Base-by-base conservation (phyloP, 2,797 vertebrate genomes). In the Octomys mimax region DNA sequence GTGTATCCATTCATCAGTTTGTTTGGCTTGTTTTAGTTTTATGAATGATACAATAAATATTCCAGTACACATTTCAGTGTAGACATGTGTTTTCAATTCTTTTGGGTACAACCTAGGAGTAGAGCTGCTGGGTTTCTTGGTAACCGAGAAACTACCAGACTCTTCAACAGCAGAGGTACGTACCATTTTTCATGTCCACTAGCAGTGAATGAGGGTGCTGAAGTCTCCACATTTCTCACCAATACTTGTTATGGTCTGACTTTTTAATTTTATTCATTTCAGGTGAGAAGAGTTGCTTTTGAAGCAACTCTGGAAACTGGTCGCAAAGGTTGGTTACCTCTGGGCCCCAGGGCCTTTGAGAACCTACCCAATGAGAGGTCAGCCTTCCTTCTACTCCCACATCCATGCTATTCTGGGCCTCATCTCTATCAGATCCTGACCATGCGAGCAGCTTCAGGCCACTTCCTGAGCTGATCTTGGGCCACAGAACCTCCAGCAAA, bases 81-180 rank as follows among this genome's bases (percentile, higher is more conserved):
- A 59, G 59, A 77, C n/a, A 33, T 8, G 8, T 61, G 24, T 80
- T 75, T 89, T 54, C 26, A 24, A n/a, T 57, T 82, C 59, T 82
- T 78, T 46, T 49, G 77, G 49, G 77, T 12, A 14, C 22, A 19
- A 8, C 71, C 79, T 77, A 31, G 8, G 8, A 71, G 46, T 11
- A n/a, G 22, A 62, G 21, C 33, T 42, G 2, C 62, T 62, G 62
- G 71, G n/a, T 39, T 36, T 1, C 8, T 12, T 11, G 22, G 31
- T 49, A 52, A 42, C 61, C n/a, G 22, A 61, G 62, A 42, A 78
- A 18, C 21, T 39, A 54, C 85, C 26, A 62, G 33, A 19, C 33
- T 82, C 28, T 11, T 54, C 49, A 18, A 18, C 3, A 13, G 79
- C 1, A 1, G 62, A 1, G 1, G 6, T 2, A 5, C 22, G 4